These are phyloP conservation scores for Hippocampus abdominalis DNA, from an alignment of 2,113 vertebrate species.

Conservation along the genomic window DNA sequence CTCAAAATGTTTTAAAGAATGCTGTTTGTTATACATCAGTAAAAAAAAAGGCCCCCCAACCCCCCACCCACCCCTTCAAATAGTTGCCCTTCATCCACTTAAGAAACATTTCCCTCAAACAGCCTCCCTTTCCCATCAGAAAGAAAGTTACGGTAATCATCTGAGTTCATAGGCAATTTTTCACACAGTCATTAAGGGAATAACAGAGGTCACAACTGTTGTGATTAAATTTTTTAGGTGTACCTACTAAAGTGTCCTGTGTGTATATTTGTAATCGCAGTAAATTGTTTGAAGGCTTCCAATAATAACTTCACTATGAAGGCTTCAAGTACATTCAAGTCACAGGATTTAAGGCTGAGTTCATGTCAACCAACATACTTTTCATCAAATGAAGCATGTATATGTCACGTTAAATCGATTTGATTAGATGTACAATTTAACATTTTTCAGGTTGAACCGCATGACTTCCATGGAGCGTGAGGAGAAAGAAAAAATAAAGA, in stretches of 20 bases:
- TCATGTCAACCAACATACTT: not conserved
- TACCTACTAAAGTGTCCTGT: not conserved
- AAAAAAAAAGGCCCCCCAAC: not conserved
- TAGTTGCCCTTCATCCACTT: not conserved
- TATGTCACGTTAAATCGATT: not conserved
- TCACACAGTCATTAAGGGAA: not conserved
- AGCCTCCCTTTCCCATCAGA: not conserved
- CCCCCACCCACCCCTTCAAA: not conserved
- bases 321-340: not conserved
- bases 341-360: not conserved
- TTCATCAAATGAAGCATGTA: not conserved
- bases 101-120: not conserved
- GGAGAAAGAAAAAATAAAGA: constrained; percentile 95
- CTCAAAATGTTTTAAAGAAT: not conserved
- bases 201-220: not conserved
- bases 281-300: not conserved
- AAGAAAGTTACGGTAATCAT: not conserved
- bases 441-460: constrained; percentile 80
- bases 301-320: not conserved
- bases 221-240: not conserved
- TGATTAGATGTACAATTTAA: not conserved
- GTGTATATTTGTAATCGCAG: not conserved
- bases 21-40: not conserved
- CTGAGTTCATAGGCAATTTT: not conserved
- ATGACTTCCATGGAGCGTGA: constrained; percentile 97